Evolutionary conservation across 2,113 vertebrate genomes (phyloP).

Genomic region (Pterophyllum scalare): DNA sequence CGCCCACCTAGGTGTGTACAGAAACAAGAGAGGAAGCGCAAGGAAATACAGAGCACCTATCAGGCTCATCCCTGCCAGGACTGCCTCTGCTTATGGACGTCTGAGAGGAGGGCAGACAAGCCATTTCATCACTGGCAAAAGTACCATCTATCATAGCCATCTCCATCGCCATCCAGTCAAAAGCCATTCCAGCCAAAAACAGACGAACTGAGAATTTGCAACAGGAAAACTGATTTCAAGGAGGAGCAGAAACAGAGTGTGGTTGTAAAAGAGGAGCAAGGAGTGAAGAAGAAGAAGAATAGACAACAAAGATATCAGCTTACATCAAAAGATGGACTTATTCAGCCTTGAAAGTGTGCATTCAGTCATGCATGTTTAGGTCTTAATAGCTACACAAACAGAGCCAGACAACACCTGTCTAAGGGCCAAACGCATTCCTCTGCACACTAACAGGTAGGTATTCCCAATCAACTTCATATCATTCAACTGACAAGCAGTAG

Average conservation of each 20-base stretch:
- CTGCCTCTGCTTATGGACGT: slow-evolving; percentile 7
- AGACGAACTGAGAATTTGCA: slow-evolving; percentile 36
- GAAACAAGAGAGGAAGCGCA: slow-evolving; percentile 70
- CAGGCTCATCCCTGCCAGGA: slow-evolving; percentile 39
- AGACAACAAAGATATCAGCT: slow-evolving; percentile 39
- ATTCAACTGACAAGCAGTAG: slow-evolving; percentile 47
- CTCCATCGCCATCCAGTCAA: slow-evolving; percentile 53
- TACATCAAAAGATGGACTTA: slow-evolving; percentile 46
- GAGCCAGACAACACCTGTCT: slow-evolving; percentile 47
- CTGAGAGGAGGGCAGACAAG: slow-evolving; percentile 18
- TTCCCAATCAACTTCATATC: slow-evolving; percentile 14
- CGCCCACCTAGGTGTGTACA: slow-evolving; percentile 76
- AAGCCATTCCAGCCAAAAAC: slow-evolving; percentile 72
- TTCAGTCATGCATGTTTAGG: slow-evolving; percentile 57
- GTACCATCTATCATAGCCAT: slow-evolving; percentile 47
- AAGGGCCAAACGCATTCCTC: slow-evolving; percentile 36
- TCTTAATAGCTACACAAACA: slow-evolving; percentile 55
- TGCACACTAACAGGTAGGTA: slow-evolving; percentile 29
- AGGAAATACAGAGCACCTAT: slow-evolving; percentile 64
- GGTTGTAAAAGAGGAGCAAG: neutral
- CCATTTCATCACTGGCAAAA: slow-evolving; percentile 28
- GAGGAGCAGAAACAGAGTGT: slow-evolving; percentile 34
- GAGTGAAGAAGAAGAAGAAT: slow-evolving; percentile 13
- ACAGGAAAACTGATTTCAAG: slow-evolving; percentile 47
- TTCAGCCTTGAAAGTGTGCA: slow-evolving; percentile 35